A percentile compares a stretch with the other conserved stretches of the same genome.
These are phyloP conservation scores for Pelodytes ibericus DNA, from an alignment of 2,797 vertebrate genomes.

Conservation along the genomic window DNA sequence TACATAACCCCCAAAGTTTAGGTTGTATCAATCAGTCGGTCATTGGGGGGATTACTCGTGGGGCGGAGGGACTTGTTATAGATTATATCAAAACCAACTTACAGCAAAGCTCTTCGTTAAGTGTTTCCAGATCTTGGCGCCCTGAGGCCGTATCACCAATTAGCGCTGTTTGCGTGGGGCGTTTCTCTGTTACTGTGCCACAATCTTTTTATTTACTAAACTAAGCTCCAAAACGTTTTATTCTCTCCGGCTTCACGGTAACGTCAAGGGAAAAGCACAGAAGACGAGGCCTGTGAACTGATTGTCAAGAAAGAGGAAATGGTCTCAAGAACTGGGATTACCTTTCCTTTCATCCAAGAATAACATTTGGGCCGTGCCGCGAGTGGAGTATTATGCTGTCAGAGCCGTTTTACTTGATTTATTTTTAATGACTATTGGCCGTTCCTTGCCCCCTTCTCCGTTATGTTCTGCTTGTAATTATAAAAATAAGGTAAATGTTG, in stretches of 20 bases:
- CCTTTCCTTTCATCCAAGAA: slow-evolving; percentile 10
- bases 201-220: slow-evolving; percentile 11
- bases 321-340: slow-evolving; percentile 5
- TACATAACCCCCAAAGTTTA: too few relatives aligned
- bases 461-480: slow-evolving; percentile 28
- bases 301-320: slow-evolving; percentile 19
- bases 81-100: too few relatives aligned
- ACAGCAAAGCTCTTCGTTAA: too few relatives aligned
- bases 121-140: too few relatives aligned
- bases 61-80: too few relatives aligned
- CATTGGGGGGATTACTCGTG: too few relatives aligned
- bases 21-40: too few relatives aligned
- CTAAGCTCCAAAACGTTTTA: slow-evolving; percentile 5
- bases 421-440: slow-evolving; percentile 23
- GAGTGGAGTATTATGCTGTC: slow-evolving; percentile 16
- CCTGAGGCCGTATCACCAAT: not conserved
- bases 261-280: slow-evolving; percentile 11
- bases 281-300: not conserved
- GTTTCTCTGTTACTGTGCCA: not conserved
- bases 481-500: not conserved
- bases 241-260: slow-evolving; percentile 10
- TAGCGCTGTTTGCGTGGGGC: not conserved
- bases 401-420: not conserved
- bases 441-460: not conserved
- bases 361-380: slow-evolving; percentile 11